phyloP scores from a whole-genome alignment of 2,797 vertebrate species.

The Ptychadena robeensis region DNA sequence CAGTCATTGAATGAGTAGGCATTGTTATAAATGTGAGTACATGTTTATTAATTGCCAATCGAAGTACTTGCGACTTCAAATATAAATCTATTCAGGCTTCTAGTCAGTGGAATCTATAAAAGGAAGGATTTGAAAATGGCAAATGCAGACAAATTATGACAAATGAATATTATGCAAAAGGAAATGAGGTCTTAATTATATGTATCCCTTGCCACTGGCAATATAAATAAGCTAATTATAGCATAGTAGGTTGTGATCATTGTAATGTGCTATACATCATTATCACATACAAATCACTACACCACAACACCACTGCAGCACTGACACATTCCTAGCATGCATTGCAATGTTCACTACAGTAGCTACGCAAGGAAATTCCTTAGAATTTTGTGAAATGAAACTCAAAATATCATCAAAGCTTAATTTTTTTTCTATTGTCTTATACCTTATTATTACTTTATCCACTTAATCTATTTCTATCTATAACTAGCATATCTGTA shows the following conservation, averaged over 20 bases:
- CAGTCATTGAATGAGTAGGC: background rate
- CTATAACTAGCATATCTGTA: no score
- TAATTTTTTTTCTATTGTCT: no score
- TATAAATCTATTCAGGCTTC: background rate
- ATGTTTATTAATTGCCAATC: background rate
- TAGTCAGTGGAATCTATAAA: background rate
- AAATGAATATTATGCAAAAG: slow-evolving; percentile 59
- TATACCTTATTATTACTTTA: no score
- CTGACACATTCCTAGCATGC: background rate
- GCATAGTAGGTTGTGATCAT: slow-evolving; percentile 12
- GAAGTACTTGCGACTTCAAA: background rate
- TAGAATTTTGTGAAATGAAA: no score
- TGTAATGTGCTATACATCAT: slow-evolving; percentile 5
- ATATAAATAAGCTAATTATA: slow-evolving; percentile 60
- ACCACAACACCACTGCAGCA: background rate
- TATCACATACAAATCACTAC: slow-evolving; percentile 29
- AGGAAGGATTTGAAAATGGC: slow-evolving; percentile 1
- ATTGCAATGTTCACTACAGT: background rate
- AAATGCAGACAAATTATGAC: slow-evolving; percentile 37
- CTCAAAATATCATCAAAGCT: background rate
- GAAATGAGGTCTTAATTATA: slow-evolving; percentile 64
- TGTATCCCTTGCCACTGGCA: slow-evolving; percentile 51
- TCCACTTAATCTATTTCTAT: no score
- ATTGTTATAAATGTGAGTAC: background rate
- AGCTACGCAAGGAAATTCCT: background rate